Evolutionary conservation across 2,888 invertebrate genomes (phyloP).

Genomic region (Carterocephalus palaemon): DNA sequence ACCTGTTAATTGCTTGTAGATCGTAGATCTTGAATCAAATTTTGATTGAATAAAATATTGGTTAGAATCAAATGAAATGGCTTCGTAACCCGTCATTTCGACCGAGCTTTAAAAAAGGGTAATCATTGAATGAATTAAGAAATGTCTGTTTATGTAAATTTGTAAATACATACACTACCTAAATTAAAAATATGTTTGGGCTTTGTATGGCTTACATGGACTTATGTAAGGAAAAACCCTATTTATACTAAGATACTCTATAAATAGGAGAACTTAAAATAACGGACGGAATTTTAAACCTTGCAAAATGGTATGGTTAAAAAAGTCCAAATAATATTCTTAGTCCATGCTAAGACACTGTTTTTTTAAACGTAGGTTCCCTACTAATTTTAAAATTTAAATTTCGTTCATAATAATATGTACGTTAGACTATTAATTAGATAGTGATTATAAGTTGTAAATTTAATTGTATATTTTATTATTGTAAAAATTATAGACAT

Average conservation of each 20-base stretch:
- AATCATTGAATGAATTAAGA: conserved; percentile 8
- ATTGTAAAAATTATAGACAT: neutral
- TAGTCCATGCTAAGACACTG: too few relatives aligned
- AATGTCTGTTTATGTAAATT: neutral
- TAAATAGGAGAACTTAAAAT: too few relatives aligned
- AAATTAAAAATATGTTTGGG: too few relatives aligned
- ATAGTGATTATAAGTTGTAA: conserved; percentile 3
- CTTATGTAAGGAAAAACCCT: too few relatives aligned
- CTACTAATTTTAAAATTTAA: neutral
- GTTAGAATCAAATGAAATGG: neutral
- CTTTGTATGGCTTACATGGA: too few relatives aligned
- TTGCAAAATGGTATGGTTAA: too few relatives aligned
- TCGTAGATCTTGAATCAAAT: neutral
- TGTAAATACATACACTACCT: too few relatives aligned
- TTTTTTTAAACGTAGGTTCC: too few relatives aligned
- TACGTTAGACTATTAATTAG: conserved; percentile 1
- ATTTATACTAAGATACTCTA: too few relatives aligned
- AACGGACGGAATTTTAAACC: too few relatives aligned
- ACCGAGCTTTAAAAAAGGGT: conserved; percentile 19
- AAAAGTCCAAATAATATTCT: too few relatives aligned
- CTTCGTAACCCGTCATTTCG: conserved; percentile 11
- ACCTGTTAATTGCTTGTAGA: neutral
- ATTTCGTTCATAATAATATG: neutral
- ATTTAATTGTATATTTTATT: conserved; percentile 2
- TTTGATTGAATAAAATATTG: neutral